phyloP scores from a whole-genome alignment of 2,797 vertebrate species.

The Phoxinus dragarum region DNA sequence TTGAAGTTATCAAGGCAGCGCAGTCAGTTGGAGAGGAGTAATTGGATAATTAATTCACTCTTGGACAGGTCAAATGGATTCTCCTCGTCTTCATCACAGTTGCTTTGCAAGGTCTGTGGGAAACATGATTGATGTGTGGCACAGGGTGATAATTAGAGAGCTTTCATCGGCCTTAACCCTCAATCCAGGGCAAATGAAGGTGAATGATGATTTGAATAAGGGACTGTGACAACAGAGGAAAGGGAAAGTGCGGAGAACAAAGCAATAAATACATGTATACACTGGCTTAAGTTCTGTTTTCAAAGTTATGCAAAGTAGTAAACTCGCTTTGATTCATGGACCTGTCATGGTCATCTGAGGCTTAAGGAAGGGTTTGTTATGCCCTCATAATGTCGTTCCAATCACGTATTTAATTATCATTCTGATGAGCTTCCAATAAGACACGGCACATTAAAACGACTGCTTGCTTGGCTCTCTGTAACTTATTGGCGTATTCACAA shows the following conservation, averaged over 20 bases:
- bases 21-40: slow-evolving; percentile 76
- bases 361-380: neutral
- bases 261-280: slow-evolving; percentile 25
- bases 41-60: slow-evolving; percentile 83
- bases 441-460: slow-evolving; percentile 64
- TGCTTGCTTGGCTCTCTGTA: slow-evolving; percentile 52
- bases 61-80: slow-evolving; percentile 78
- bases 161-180: slow-evolving; percentile 43
- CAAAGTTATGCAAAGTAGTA: neutral
- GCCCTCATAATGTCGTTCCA: slow-evolving; percentile 8
- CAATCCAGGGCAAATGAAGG: slow-evolving; percentile 47
- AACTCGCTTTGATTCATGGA: neutral
- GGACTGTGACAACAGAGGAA: slow-evolving; percentile 34
- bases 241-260: slow-evolving; percentile 16
- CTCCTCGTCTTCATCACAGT: slow-evolving; percentile 66
- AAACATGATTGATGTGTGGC: slow-evolving; percentile 75
- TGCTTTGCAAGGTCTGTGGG: slow-evolving; percentile 64
- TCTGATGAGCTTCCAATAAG: slow-evolving; percentile 66
- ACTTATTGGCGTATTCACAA: slow-evolving; percentile 48
- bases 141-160: slow-evolving; percentile 66
- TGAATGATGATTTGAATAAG: slow-evolving; percentile 42
- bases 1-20: slow-evolving; percentile 74
- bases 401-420: slow-evolving; percentile 50
- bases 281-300: neutral
- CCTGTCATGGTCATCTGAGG: neutral